Evolutionary conservation across 2,113 vertebrate species (phyloP).

Genomic region (Mormyrus lacerda): DNA sequence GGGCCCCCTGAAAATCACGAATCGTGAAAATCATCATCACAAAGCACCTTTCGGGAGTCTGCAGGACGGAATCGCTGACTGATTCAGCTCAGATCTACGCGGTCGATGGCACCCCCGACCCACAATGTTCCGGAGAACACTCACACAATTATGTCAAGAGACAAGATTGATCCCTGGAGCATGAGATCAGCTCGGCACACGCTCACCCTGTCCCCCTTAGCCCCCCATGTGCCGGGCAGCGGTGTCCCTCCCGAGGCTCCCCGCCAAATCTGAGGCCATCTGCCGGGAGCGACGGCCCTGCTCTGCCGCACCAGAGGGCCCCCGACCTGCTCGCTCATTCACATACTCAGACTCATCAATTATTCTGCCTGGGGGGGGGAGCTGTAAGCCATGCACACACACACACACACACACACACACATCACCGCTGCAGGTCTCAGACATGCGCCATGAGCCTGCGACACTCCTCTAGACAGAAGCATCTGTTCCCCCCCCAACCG

Average conservation of each 20-base stretch:
- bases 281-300: neutral
- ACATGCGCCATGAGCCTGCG: conserved; percentile 47
- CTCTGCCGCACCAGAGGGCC: neutral
- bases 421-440: conserved; percentile 54
- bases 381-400: neutral
- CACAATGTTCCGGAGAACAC: neutral
- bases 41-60: neutral
- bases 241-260: neutral
- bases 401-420: conserved; percentile 11
- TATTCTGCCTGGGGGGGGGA: neutral
- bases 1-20: too few species aligned
- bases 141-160: neutral
- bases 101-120: neutral
- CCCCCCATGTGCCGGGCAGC: neutral
- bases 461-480: conserved; percentile 36
- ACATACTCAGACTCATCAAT: neutral
- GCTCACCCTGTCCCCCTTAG: neutral
- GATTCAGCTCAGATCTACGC: neutral
- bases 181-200: neutral
- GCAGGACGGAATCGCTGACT: neutral
- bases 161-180: neutral
- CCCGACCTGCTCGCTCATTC: neutral
- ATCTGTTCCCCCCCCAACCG: conserved; percentile 48
- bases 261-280: neutral
- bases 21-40: neutral